Base-by-base conservation (phyloP, 2,888 invertebrate genomes). In the Agrenia bidenticulata region DNA sequence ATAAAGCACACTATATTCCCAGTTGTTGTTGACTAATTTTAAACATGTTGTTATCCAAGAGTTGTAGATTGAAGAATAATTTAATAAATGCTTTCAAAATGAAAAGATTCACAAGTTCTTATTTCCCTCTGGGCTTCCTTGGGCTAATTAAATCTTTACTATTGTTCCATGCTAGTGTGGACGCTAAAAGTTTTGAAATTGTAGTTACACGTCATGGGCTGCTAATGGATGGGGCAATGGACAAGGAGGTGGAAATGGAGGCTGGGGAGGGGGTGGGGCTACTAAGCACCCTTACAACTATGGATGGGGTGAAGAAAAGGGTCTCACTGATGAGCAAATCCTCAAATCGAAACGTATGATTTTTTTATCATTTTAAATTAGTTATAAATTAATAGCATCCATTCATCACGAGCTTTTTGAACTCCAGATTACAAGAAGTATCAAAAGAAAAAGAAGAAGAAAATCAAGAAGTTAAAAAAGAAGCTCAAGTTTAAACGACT, bases 401-500 rank as follows among this genome's bases (percentile, higher is more conserved):
- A 23, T 24, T 19, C 9, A 15, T 5, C 49, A 49, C 17, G 19
- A 11, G 17, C 49, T n/a, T 23, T 23, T 53, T 7, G 2, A 23
- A 59, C 56, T 61, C 4, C 53, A 76, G 76, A 74, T 27, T 76
- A 76, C 71, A 76, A 76, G 49, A 76, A 76, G 50, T 76, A 76
- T 59, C 67, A 67, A 2, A 73, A 74, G 69, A 74, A 76, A 67
- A 76, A 76, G 70, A 70, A 76, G 63, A 74, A 73, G 69, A 72
- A 70, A 55, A 72, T 73, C 32, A 76, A 76, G 66, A 69, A 70
- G 58, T 57, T 76, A 61, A 76, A 76, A 55, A 76, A 76, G 70
- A 76, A 76, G 55, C 65, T 76, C 11, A 76, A 74, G 62, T 76
- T 76, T 55, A 76, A 76, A 58, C 66, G 76, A n/a, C 64, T 73